phyloP scores from a whole-genome alignment of 2,113 vertebrate species.

The Leiothrix lutea region DNA sequence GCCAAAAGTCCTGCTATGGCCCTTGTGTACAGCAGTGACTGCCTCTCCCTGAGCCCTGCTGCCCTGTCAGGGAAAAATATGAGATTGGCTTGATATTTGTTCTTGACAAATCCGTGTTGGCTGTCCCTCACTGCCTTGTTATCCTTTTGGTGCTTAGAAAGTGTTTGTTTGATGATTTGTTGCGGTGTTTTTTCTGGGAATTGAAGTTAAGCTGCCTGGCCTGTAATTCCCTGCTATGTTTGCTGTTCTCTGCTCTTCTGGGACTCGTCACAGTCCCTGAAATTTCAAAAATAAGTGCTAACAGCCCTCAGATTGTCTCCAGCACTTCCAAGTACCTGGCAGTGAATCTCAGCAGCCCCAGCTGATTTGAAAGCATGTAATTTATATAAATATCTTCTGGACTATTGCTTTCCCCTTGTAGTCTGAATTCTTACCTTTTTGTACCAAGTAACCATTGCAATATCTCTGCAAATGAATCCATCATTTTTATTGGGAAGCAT shows the following conservation, averaged over 20 bases:
- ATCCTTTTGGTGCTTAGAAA: not conserved
- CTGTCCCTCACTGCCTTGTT: not conserved
- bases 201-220: constrained; percentile 21
- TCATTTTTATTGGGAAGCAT: not conserved
- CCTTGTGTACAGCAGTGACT: accelerated
- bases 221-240: constrained; percentile 16
- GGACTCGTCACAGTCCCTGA: not conserved
- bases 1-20: not conserved
- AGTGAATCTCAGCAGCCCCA: not conserved
- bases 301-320: not conserved
- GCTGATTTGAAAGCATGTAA: constrained; percentile 2
- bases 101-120: not conserved
- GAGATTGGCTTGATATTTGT: not conserved
- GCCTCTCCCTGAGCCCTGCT: not conserved
- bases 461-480: not conserved
- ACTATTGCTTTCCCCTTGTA: not conserved
- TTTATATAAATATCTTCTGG: not conserved
- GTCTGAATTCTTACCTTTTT: not conserved
- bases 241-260: constrained; percentile 1
- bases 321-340: not conserved
- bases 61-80: not conserved
- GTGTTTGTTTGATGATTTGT: not conserved
- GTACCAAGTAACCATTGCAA: not conserved
- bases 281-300: not conserved
- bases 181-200: constrained; percentile 12